A percentile compares a stretch with the other conserved stretches of the same genome.
These are phyloP conservation scores for Odontocolon sp. DNA, from an alignment of 2,888 invertebrate genomes.

Conservation along the genomic window DNA sequence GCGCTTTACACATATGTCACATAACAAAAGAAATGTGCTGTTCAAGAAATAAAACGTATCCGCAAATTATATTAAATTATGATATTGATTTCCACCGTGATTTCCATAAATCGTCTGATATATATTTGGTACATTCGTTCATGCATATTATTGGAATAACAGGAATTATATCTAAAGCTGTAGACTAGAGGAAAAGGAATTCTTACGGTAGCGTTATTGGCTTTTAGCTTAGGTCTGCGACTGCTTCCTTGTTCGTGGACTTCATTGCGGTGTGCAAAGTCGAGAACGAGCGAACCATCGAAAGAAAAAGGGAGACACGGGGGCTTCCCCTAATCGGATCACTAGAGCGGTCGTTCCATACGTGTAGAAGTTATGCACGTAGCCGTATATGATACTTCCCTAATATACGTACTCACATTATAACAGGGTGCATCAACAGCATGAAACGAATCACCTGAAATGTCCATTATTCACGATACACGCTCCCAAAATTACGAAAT, in stretches of 20 bases:
- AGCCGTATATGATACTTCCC: constrained; percentile 15
- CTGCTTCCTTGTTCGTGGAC: not conserved
- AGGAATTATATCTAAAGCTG: too few relatives aligned
- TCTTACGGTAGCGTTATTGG: not conserved
- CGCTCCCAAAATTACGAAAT: not conserved
- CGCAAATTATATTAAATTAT: too few relatives aligned
- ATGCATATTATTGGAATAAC: constrained; percentile 1
- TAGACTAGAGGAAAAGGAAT: not conserved
- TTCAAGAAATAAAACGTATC: too few relatives aligned
- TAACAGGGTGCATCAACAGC: not conserved
- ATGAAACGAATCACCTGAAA: constrained; percentile 10
- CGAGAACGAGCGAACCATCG: not conserved
- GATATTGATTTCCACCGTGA: too few relatives aligned
- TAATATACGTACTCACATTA: not conserved
- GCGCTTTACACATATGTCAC: too few relatives aligned
- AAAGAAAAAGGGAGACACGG: constrained; percentile 29
- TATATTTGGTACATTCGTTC: constrained; percentile 31
- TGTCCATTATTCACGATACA: not conserved
- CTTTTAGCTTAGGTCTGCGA: not conserved
- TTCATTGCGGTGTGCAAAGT: not conserved
- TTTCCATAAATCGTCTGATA: too few relatives aligned
- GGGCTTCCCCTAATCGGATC: constrained; percentile 71
- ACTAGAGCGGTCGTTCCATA: constrained; percentile 44
- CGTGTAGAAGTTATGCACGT: constrained; percentile 44
- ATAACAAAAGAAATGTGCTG: too few relatives aligned